Base-by-base conservation (phyloP, 2,888 invertebrate species). In the Tipula unca region DNA sequence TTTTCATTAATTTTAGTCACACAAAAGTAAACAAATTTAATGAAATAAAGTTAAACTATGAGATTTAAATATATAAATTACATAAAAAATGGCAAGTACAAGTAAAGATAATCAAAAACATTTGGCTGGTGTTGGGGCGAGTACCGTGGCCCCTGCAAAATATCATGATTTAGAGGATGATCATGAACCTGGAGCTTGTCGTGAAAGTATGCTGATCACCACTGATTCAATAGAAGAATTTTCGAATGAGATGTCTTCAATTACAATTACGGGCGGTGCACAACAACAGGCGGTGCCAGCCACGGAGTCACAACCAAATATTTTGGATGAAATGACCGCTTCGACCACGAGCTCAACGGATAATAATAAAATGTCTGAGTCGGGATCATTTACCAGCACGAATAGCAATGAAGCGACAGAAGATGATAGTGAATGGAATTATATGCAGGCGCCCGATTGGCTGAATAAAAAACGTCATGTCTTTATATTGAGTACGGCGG, bases 401-500 rank as follows among this genome's bases (percentile, higher is more conserved):
- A 87, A 86, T n/a, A 87, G 86, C n/a, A 86, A 85, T 13, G 88
- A 85, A 29, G 86, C 86, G 87, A 87, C 86, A 6, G 87, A 86
- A 29, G 87, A 89, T 54, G 93, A 93, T 86, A 93, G n/a, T 32
- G 83, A 83, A 83, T 20, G 93, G 87, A 95, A 95, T 88, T 95
- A 94, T 87, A 90, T 95, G 86, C 93, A 93, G 88, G 94, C 94
- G 88, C 93, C 93, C 69, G 94, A 95, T 86, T 96, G 98, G 94
- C 93, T 95, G 29, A 93, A 93, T 69, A 95, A 96, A 88, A 95
- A 95, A 86, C 97, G 97, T 89, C 98, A 99, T 91, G 94, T 99
- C 36, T 99, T 99, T 90, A 96, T 99, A 88, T 90, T 99, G 39
- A 98, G 98, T 90, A 95, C 97, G 88, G 97, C 99, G 13, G 99